Conservation (phyloP, 92 coral and sea anemone species). For the Siderastrea radians region DNA sequence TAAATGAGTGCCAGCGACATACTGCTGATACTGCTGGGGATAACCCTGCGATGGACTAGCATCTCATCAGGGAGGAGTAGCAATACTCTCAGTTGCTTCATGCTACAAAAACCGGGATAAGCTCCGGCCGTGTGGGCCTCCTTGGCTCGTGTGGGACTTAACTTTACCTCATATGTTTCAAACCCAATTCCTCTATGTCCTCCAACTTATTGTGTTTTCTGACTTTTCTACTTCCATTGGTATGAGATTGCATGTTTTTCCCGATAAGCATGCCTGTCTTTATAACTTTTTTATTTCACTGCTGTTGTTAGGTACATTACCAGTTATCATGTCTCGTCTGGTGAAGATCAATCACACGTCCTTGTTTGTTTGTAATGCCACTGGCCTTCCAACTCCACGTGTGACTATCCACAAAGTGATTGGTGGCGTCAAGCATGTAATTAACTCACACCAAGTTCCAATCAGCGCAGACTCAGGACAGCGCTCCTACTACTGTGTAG, state of each 20-base stretch:
- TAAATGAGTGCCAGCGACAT: no score
- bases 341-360: constrained; percentile 57
- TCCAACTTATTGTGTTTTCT: no score
- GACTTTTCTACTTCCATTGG: neutral
- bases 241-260: neutral
- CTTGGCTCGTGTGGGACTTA: no score
- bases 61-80: no score
- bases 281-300: neutral
- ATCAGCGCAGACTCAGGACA: constrained; percentile 60
- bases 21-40: no score
- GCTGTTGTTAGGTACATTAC: constrained; percentile 69
- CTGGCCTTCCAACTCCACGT: constrained; percentile 76
- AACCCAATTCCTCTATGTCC: no score
- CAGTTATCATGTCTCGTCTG: constrained; percentile 65
- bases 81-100: no score
- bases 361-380: constrained; percentile 76
- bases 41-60: no score
- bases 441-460: constrained; percentile 40
- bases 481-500: constrained; percentile 80
- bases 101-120: no score
- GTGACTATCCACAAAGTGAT: constrained; percentile 68
- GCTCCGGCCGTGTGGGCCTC: no score
- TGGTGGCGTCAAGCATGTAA: constrained; percentile 27
- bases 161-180: no score
- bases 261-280: neutral